phyloP scores from a whole-genome alignment of 2,888 invertebrate species.

The Odontocolon sp. region DNA sequence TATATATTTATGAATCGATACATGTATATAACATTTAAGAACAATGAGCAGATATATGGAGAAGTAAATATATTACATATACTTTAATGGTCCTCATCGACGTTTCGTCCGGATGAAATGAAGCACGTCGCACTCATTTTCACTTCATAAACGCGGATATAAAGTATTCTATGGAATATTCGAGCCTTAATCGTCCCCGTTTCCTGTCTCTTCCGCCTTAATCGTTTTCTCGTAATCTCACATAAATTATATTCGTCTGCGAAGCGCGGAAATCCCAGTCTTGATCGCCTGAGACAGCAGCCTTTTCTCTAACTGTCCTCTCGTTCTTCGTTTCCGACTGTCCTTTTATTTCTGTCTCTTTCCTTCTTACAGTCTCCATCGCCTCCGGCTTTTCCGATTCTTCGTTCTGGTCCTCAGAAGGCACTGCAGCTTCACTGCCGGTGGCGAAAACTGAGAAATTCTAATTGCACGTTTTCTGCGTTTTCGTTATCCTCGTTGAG shows the following conservation, averaged over 20 bases:
- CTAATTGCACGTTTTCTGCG: slow-evolving; percentile 55
- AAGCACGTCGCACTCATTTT: slow-evolving; percentile 10
- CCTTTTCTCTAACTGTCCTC: not conserved
- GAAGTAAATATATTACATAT: not conserved
- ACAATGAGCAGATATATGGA: too few species aligned
- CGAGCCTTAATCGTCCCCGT: slow-evolving; percentile 7
- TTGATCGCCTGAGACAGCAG: not conserved
- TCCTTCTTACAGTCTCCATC: slow-evolving; percentile 12
- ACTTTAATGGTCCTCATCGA: not conserved
- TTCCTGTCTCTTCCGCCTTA: slow-evolving; percentile 11
- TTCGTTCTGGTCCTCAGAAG: slow-evolving; percentile 25
- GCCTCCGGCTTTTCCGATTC: slow-evolving; percentile 30
- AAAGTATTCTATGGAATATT: slow-evolving; percentile 17
- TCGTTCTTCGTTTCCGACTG: not conserved
- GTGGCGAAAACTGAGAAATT: slow-evolving; percentile 48
- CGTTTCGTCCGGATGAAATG: not conserved
- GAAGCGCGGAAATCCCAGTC: not conserved
- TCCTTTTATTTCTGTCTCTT: not conserved
- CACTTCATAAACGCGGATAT: slow-evolving; percentile 1
- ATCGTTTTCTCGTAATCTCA: slow-evolving; percentile 49
- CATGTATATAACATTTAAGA: too few species aligned
- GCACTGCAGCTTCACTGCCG: slow-evolving; percentile 42
- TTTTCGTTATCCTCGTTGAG: slow-evolving; percentile 37
- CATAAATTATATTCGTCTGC: slow-evolving; percentile 44
- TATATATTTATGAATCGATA: too few species aligned